Base-by-base conservation (phyloP, 2,888 invertebrate species). In the Caradrina kadenii region DNA sequence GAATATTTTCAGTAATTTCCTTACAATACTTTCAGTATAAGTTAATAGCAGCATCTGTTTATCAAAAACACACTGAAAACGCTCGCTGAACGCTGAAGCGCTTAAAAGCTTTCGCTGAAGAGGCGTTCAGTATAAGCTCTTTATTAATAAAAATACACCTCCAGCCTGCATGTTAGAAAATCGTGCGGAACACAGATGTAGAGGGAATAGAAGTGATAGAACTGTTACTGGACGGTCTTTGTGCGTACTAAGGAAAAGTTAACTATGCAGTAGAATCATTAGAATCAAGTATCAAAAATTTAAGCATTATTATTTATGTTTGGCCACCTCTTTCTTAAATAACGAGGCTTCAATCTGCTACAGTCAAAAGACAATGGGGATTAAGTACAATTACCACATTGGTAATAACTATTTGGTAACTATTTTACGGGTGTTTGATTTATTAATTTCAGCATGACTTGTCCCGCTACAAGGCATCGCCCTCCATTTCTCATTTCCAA, bases 131-230 rank as follows among this genome's bases (percentile, higher is more conserved):
- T 85, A 86, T 91, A 90, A 92, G 90, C 92, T 88, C 88, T 93
- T 93, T 94, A 92, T 92, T 93, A 93, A 93, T 92, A 93, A 93
- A 93, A 93, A 93, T 92, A 93, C 85, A 92, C 90, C 88, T 88
- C 80, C 82, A 86, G 87, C 87, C 86, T 89, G 86, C 89, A 89
- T 89, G 86, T 88, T 83, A 85, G 76, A 73, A 85, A 83, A 83
- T 76, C 81, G 73, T 70, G 22, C 10, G 69, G 42, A 53, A 79
- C 84, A 63, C 22, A 49, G 76, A 85, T 63, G 19, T 81, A 67
- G 10, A 15, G 6, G 0, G 0, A 50, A 84, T 83, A 58, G 86
- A 88, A 59, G 63, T 19, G 81, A 11, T 3, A 69, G 0, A 35
- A 31, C 35, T 52, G 22, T 21, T 21, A 22, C 13, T n/a, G 10